Evolutionary conservation across 1,140 invertebrate species (phyloP).

Genomic region (Panulirus ornatus): DNA sequence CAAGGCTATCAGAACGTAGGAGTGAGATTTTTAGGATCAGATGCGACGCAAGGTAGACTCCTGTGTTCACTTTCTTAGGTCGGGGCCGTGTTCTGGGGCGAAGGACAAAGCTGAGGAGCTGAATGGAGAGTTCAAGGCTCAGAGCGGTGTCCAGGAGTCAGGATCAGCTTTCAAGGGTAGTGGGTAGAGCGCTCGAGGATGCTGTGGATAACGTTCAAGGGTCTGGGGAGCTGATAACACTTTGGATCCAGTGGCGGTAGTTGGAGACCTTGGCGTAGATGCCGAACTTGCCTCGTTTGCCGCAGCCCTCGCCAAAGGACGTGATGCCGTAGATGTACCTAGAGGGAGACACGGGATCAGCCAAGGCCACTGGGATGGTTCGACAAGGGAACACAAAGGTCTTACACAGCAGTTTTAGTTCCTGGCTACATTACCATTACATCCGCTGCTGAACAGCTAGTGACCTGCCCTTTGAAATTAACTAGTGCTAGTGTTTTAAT

Average conservation of each 20-base stretch:
- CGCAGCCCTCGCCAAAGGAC: constrained; percentile 96
- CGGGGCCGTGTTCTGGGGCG: background rate
- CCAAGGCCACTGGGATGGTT: no score
- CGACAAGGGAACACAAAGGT: no score
- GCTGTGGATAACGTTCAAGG: background rate
- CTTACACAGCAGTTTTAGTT: no score
- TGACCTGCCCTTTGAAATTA: no score
- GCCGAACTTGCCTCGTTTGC: constrained; percentile 92
- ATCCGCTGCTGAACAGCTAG: no score
- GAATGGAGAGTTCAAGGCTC: background rate
- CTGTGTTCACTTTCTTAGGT: background rate
- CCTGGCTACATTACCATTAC: no score
- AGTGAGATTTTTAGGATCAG: background rate
- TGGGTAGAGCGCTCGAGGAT: background rate
- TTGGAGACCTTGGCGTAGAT: constrained; percentile 93
- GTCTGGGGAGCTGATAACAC: constrained; percentile 79
- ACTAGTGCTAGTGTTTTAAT: no score
- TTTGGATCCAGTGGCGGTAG: constrained; percentile 91
- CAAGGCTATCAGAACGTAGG: background rate
- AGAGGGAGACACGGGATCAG: constrained; percentile 78
- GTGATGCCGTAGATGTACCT: constrained; percentile 93
- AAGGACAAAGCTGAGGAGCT: no score
- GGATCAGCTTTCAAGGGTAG: background rate
- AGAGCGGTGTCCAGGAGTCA: background rate
- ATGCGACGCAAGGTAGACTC: background rate